A percentile compares a stretch with the other conserved stretches of the same genome.
Conservation (phyloP, 1,140 invertebrate species). For the Lamellibrachia luymesi region DNA sequence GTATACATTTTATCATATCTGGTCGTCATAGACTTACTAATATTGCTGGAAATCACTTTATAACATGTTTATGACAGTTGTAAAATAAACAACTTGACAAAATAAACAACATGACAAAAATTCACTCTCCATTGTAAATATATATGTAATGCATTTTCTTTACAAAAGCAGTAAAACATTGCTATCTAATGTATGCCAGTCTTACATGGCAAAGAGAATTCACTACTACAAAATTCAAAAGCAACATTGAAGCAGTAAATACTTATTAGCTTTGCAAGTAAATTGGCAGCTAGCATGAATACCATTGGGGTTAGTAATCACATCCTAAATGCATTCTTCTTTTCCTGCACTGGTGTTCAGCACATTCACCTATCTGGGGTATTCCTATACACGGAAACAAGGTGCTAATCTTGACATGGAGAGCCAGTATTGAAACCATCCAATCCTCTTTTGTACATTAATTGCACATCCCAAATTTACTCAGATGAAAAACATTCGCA, state of each 20-base stretch:
- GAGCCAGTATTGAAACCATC: background rate
- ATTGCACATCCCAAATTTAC: background rate
- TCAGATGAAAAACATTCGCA: background rate
- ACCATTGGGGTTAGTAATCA: background rate
- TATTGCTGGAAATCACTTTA: too few relatives aligned
- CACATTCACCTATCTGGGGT: background rate
- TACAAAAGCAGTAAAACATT: too few relatives aligned
- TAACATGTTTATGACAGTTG: too few relatives aligned
- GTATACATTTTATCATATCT: too few relatives aligned
- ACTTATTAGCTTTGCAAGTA: background rate
- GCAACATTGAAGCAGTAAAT: background rate
- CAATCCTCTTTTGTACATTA: background rate
- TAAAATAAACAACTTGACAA: background rate
- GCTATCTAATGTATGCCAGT: too few relatives aligned
- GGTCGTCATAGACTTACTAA: too few relatives aligned
- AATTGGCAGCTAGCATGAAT: background rate
- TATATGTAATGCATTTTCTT: background rate
- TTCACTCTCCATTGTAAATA: background rate
- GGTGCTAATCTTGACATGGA: background rate
- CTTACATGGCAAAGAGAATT: background rate
- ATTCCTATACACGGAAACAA: background rate
- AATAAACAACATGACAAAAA: background rate
- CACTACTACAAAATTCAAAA: background rate
- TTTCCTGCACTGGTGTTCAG: too few relatives aligned
- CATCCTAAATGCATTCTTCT: background rate